phyloP scores from a whole-genome alignment of 2,888 invertebrate genomes.

The Andrena fulva region DNA sequence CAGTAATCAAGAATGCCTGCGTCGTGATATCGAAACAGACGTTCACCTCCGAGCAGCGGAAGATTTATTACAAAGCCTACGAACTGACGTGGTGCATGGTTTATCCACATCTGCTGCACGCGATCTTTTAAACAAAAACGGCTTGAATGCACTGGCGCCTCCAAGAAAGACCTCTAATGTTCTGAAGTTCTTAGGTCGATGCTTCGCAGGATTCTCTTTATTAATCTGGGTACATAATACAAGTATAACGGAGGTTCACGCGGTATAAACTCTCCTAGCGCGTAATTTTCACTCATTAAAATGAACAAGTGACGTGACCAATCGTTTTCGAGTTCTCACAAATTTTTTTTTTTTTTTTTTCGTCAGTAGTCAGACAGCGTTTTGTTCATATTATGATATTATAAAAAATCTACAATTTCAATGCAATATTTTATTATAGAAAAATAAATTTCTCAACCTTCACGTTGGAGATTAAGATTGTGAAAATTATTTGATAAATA shows the following conservation, averaged over 20 bases:
- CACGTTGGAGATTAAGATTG: no score
- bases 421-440: no score
- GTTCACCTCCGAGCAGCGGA: slow-evolving; percentile 64
- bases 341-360: no score
- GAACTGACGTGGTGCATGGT: slow-evolving; percentile 83
- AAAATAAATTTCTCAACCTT: no score
- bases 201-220: slow-evolving; percentile 87
- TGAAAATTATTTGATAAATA: no score
- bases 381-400: no score
- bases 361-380: no score
- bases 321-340: no score
- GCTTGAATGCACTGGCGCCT: slow-evolving; percentile 90
- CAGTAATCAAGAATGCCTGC: slow-evolving; percentile 64
- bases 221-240: slow-evolving; percentile 72
- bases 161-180: slow-evolving; percentile 89
- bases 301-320: not conserved
- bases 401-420: no score
- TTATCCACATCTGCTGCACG: slow-evolving; percentile 87
- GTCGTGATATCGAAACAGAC: slow-evolving; percentile 71
- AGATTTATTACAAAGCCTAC: slow-evolving; percentile 65
- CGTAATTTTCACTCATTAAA: not conserved
- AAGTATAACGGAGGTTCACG: not conserved
- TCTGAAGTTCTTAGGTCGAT: slow-evolving; percentile 89
- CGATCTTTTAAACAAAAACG: slow-evolving; percentile 87
- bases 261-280: no score